These are phyloP conservation scores for Tenthredo scrophulariae DNA, from an alignment of 2,888 invertebrate genomes.

Conservation along the genomic window DNA sequence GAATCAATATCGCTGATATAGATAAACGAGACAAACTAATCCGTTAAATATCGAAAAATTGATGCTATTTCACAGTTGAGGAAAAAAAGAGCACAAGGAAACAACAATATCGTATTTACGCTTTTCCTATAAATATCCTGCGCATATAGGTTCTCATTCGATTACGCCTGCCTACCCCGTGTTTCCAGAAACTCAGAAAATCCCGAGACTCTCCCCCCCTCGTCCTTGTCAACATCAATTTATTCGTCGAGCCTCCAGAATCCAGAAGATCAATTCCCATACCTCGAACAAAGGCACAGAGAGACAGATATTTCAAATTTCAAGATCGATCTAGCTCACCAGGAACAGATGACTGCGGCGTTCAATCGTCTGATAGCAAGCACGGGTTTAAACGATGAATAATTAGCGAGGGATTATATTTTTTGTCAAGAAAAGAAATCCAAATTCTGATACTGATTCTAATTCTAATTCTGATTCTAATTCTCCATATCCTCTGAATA, in stretches of 20 bases:
- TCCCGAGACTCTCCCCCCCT: neutral
- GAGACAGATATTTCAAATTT: neutral
- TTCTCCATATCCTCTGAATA: no score
- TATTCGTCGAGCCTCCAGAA: neutral
- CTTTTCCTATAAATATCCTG: neutral
- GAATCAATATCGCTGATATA: neutral
- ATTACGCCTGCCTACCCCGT: neutral
- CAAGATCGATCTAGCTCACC: conserved; percentile 20
- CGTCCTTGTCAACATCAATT: neutral
- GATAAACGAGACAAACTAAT: neutral
- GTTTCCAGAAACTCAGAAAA: neutral
- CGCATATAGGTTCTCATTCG: conserved; percentile 2
- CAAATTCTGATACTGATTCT: neutral
- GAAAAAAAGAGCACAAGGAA: neutral
- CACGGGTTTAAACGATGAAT: neutral
- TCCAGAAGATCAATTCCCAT: conserved; percentile 3
- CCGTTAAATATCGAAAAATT: neutral
- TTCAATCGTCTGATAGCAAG: conserved; percentile 42
- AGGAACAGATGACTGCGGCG: conserved; percentile 38
- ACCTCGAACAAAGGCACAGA: neutral
- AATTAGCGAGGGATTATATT: neutral
- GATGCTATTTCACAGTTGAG: neutral
- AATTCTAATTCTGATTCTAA: neutral
- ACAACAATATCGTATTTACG: neutral
- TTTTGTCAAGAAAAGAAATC: neutral